These are phyloP conservation scores for Sarcoramphus papa DNA, from an alignment of 2,797 vertebrate species.

Conservation along the genomic window DNA sequence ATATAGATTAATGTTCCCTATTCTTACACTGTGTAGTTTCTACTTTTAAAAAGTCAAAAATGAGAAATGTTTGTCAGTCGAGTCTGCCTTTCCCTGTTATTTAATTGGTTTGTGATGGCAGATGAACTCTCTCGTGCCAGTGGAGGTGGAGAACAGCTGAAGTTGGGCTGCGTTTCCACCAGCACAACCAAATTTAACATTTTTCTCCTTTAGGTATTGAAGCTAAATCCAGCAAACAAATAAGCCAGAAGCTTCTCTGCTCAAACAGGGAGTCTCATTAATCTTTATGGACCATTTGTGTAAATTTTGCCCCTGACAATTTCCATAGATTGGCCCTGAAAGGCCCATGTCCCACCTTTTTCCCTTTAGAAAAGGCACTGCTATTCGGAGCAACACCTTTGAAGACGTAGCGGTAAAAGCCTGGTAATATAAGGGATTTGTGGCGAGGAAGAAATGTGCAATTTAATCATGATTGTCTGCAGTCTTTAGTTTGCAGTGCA, in stretches of 20 bases:
- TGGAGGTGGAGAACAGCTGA: background rate
- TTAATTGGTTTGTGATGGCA: background rate
- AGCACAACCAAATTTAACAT: accelerated
- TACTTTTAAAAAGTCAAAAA: background rate
- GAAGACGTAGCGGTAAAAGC: background rate
- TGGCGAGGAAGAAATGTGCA: background rate
- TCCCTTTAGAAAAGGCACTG: background rate
- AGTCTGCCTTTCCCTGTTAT: background rate
- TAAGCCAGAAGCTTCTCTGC: background rate
- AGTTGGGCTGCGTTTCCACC: background rate
- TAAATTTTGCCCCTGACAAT: background rate
- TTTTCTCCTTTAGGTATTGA: background rate
- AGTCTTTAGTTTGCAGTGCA: constrained; percentile 25
- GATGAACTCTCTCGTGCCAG: accelerated
- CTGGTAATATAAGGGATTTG: background rate
- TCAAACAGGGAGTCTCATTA: background rate
- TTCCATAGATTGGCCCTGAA: background rate
- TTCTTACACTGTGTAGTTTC: background rate
- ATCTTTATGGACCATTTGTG: background rate
- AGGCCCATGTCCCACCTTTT: background rate
- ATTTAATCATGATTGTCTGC: background rate
- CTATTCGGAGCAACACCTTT: background rate
- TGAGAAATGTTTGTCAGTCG: background rate
- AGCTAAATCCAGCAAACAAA: background rate
- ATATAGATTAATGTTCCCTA: background rate